These are phyloP conservation scores for Zaprionus bogoriensis DNA, from an alignment of 2,888 invertebrate genomes.

Conservation along the genomic window DNA sequence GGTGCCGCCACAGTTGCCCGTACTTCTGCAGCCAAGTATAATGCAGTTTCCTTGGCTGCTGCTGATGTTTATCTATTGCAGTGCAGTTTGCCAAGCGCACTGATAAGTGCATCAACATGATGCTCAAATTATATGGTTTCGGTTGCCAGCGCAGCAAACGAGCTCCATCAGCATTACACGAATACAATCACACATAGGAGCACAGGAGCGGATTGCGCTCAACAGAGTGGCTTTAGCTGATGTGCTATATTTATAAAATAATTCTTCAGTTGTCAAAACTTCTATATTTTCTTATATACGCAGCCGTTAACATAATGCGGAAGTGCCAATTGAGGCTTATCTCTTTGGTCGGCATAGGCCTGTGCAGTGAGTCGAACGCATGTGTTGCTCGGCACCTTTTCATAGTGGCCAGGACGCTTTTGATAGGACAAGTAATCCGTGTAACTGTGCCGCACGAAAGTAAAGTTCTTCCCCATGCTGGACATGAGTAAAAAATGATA, in stretches of 20 bases:
- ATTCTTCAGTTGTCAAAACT: background rate
- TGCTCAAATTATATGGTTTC: conserved; percentile 73
- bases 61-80: conserved; percentile 62
- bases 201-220: conserved; percentile 30
- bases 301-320: background rate
- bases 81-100: conserved; percentile 62
- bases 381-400: conserved; percentile 7
- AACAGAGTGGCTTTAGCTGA: background rate
- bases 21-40: conserved; percentile 28
- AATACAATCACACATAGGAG: conserved; percentile 5
- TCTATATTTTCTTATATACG: background rate
- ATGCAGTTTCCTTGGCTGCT: conserved; percentile 36
- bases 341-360: conserved; percentile 11
- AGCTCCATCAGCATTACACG: conserved; percentile 67
- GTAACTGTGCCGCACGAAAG: conserved; percentile 32
- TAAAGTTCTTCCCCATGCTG: conserved; percentile 7
- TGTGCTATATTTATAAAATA: background rate
- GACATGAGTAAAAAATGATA: background rate
- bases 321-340: background rate
- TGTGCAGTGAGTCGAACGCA: conserved; percentile 9
- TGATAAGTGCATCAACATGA: conserved; percentile 74
- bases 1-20: background rate
- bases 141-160: conserved; percentile 43
- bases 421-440: conserved; percentile 22
- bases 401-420: conserved; percentile 8